These are phyloP conservation scores for Leguminivora glycinivorella DNA, from an alignment of 1,140 invertebrate species.

Conservation along the genomic window DNA sequence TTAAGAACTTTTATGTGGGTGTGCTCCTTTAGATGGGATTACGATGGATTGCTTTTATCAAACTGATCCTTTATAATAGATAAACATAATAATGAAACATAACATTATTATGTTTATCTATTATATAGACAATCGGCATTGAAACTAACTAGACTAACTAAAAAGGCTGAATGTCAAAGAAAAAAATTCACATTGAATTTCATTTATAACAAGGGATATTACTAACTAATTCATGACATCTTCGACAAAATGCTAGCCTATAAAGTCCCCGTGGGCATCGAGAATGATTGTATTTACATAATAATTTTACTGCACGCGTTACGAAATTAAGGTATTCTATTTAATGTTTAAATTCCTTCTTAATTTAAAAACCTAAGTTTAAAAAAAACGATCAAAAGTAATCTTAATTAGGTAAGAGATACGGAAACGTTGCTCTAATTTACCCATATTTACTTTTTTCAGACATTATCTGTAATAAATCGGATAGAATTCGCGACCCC, in stretches of 20 bases:
- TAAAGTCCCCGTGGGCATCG: no score
- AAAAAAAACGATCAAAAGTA: neutral
- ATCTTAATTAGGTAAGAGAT: conserved; percentile 21
- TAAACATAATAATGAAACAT: no score
- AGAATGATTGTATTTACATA: neutral
- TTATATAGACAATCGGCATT: no score
- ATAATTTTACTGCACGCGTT: neutral
- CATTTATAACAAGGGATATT: no score
- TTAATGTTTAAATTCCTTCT: neutral
- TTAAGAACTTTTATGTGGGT: neutral
- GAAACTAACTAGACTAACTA: no score
- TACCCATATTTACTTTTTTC: conserved; percentile 25
- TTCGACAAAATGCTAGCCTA: no score
- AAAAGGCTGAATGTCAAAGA: no score
- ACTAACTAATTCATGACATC: no score
- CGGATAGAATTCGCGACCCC: conserved; percentile 30
- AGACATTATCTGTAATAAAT: conserved; percentile 16
- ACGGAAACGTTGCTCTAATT: neutral
- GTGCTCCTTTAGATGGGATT: neutral
- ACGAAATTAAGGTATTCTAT: neutral
- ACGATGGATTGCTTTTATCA: no score
- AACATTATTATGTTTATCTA: no score
- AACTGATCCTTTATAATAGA: no score
- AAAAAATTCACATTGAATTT: no score
- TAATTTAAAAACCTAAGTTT: neutral